A percentile compares a stretch with the other conserved stretches of the same genome.
Evolutionary conservation across 2,888 invertebrate genomes (phyloP).

Genomic region (Thereva unica): DNA sequence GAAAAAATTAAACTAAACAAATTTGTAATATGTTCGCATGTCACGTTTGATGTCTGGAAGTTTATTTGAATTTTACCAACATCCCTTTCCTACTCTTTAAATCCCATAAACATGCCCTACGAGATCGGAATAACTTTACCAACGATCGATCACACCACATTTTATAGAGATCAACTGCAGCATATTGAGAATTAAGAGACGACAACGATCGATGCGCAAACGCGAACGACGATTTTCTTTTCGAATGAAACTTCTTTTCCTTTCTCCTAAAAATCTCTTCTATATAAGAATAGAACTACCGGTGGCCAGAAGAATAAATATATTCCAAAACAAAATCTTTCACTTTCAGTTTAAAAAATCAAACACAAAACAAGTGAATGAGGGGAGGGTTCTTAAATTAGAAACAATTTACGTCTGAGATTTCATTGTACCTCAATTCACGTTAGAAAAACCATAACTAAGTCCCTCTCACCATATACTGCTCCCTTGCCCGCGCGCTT

Average conservation of each 20-base stretch:
- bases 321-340: neutral
- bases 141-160: neutral
- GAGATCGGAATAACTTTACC: conserved; percentile 17
- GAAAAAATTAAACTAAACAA: conserved; percentile 19
- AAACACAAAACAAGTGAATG: conserved; percentile 4
- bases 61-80: conserved; percentile 27
- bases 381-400: conserved; percentile 23
- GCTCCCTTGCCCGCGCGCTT: neutral
- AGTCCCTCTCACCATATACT: too few species aligned
- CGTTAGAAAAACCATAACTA: neutral
- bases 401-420: conserved; percentile 27
- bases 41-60: conserved; percentile 27
- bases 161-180: neutral
- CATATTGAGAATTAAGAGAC: neutral
- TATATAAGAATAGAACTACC: too few species aligned
- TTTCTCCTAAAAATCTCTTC: too few species aligned
- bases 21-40: neutral
- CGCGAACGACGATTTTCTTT: too few species aligned
- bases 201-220: conserved; percentile 1
- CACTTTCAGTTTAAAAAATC: neutral
- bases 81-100: conserved; percentile 24
- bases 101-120: conserved; percentile 24
- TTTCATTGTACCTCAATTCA: conserved; percentile 27
- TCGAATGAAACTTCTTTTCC: too few species aligned
- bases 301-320: neutral